Base-by-base conservation (phyloP, 2,113 vertebrate genomes). In the human (Homo sapiens) region DNA sequence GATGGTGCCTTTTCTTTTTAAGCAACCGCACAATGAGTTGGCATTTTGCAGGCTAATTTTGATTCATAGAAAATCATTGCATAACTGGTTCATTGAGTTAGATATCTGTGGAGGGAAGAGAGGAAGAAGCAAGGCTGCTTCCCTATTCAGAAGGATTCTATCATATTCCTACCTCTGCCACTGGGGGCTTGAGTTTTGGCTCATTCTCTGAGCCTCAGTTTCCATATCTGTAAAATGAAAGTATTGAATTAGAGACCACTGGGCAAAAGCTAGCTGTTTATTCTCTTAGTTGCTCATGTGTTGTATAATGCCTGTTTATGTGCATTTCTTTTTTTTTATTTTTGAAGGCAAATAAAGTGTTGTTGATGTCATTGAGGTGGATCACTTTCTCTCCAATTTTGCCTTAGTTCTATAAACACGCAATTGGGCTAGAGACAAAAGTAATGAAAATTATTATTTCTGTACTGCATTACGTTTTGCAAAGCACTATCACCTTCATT, bases 31-130 rank as follows among this genome's bases (percentile, higher is more conserved):
- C 92, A 68, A 3, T 68, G 96, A 92, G 95, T 90, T 90, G 89
- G 95, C 96, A 88, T 96, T 97, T 97, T 93, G 76, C 90, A 89
- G 94, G 90, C 97, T 97, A 48, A 66, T 91, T 95, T 89, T 98
- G 96, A 97, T 98, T 98, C 98, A 97, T 90, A 95, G 95, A 95
- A 89, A 89, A 88, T 88, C 45, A 9, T 95, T 97, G 88, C 97
- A 72, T 96, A 95, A 96, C 90, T 35, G 92, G 27, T 92, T 97
- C 98, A 97, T 95, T 96, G 92, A 97, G 92, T 81, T 87, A 52
- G 72, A 16, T 76, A 25, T 57, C 85, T 57, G 93, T 40, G 86
- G 83, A 95, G 90, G 64, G 93, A 82, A 76, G 30, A 43, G 78
- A 50, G 48, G 22, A 48, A 66, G 86, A 32, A 87, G 80, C 9